These are phyloP conservation scores for Agriopis aurantiaria DNA, from an alignment of 2,888 invertebrate genomes.

Conservation along the genomic window DNA sequence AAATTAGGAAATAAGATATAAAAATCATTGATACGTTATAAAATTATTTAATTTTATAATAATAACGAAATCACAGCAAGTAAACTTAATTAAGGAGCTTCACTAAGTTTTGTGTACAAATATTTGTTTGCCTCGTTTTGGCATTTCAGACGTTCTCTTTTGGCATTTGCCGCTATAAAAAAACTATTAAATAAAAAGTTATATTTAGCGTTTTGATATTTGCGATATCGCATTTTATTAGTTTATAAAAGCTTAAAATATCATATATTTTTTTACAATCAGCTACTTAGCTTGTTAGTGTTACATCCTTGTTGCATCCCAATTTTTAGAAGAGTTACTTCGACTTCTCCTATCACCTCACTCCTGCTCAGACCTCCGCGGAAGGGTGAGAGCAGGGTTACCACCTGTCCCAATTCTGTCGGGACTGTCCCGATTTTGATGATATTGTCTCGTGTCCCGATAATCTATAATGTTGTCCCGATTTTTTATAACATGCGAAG, in stretches of 20 bases:
- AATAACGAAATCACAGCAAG: no score
- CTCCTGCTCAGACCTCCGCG: no score
- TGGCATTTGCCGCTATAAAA: conserved; percentile 23
- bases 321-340: no score
- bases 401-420: no score
- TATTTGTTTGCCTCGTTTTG: conserved; percentile 4
- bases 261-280: not conserved
- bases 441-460: no score
- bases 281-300: not conserved
- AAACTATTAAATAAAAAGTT: conserved; percentile 11
- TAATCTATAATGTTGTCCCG: no score
- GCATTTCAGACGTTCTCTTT: conserved; percentile 22
- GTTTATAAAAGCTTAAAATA: not conserved
- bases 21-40: not conserved
- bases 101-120: not conserved
- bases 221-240: not conserved
- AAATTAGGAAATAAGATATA: not conserved
- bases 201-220: not conserved
- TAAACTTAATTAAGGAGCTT: not conserved
- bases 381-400: not conserved
- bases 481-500: no score
- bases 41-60: not conserved
- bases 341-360: no score
- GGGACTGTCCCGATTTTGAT: no score
- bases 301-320: no score